phyloP scores from a whole-genome alignment of 2,888 invertebrate genomes.

The Erebia aethiops region DNA sequence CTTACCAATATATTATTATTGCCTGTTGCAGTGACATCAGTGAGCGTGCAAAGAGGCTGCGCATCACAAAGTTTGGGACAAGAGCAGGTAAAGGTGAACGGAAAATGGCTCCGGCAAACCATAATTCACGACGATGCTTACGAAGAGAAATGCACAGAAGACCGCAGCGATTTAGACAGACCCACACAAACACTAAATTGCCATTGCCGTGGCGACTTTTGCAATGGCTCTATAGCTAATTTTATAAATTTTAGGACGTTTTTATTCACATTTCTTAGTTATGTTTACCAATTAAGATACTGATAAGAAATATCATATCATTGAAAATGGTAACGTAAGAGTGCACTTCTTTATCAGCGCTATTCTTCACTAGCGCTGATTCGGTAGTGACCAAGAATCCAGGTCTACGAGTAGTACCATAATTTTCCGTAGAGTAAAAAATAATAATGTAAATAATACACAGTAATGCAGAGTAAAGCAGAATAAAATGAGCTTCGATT shows the following conservation, averaged over 20 bases:
- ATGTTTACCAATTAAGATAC: constrained; percentile 19
- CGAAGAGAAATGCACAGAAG: constrained; percentile 85
- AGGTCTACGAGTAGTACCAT: too few species aligned
- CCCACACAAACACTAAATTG: constrained; percentile 85
- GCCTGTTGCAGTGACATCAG: constrained; percentile 53
- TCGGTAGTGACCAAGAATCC: too few species aligned
- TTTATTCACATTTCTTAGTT: constrained; percentile 29
- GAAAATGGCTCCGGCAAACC: constrained; percentile 84
- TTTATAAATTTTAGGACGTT: constrained; percentile 21
- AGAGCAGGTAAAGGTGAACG: constrained; percentile 78
- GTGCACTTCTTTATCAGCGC: neutral
- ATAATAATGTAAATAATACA: too few species aligned
- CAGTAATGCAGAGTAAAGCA: too few species aligned
- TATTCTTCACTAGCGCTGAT: too few species aligned
- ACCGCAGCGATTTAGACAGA: constrained; percentile 80
- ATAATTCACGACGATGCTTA: constrained; percentile 88
- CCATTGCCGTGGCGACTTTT: constrained; percentile 88
- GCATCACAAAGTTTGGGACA: constrained; percentile 86
- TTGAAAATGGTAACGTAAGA: neutral
- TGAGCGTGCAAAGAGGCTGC: constrained; percentile 83
- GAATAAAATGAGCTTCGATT: too few species aligned
- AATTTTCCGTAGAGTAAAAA: too few species aligned
- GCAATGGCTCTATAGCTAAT: constrained; percentile 79
- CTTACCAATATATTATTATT: neutral
- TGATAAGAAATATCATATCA: constrained; percentile 13